Evolutionary conservation across 2,888 invertebrate species (phyloP).

Genomic region (Rhodophaea formosa): DNA sequence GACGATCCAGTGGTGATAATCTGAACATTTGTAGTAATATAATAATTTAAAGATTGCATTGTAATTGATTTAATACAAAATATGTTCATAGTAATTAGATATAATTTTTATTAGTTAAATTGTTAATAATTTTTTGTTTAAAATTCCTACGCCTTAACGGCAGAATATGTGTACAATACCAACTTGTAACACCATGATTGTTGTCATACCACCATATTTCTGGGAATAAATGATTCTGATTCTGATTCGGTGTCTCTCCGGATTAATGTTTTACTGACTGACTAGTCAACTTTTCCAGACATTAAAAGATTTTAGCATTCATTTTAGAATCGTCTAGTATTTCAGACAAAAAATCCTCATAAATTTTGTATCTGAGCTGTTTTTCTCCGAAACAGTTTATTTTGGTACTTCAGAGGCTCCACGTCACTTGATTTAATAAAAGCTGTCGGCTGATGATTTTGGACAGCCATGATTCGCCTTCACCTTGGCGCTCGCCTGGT

Average conservation of each 20-base stretch:
- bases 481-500: constrained; percentile 70
- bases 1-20: too few relatives aligned
- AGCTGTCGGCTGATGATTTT: constrained; percentile 55
- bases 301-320: neutral
- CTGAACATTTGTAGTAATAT: too few relatives aligned
- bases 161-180: too few relatives aligned
- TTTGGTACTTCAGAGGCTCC: constrained; percentile 43
- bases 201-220: too few relatives aligned
- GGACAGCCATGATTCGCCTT: constrained; percentile 60
- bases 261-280: neutral
- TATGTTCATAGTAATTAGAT: too few relatives aligned
- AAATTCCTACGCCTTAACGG: too few relatives aligned
- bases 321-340: constrained; percentile 5
- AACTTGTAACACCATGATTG: too few relatives aligned
- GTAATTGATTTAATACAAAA: too few relatives aligned
- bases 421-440: constrained; percentile 64
- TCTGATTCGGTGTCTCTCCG: neutral
- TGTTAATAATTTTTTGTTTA: too few relatives aligned
- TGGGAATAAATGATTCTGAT: too few relatives aligned
- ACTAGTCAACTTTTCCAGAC: neutral
- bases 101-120: too few relatives aligned
- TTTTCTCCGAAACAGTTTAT: constrained; percentile 36
- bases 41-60: too few relatives aligned
- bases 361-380: constrained; percentile 15
- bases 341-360: constrained; percentile 3